Base-by-base conservation (phyloP, 2,113 vertebrate species). In the Spilogale gracilis region DNA sequence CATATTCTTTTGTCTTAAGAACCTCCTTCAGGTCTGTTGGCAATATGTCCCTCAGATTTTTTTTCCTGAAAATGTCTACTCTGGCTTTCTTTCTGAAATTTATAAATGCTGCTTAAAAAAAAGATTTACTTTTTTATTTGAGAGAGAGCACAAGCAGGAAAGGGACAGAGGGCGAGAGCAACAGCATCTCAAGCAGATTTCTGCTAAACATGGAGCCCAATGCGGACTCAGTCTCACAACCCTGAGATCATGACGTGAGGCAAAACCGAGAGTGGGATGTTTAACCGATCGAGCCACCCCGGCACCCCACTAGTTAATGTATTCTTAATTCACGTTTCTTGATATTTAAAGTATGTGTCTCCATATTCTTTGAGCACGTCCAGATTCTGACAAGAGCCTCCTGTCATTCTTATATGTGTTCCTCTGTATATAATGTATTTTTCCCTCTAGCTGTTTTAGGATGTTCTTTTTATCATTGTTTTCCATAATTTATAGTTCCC, bases 201-300 rank as follows among this genome's bases (percentile, higher is more conserved):
- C 16, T 18, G 32, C 65, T n/a, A 5, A n/a, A 32, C 32, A 9
- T n/a, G 65, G 32, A 17, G 32, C 65, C 16, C 7, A 17, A n/a
- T 0, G 16, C 3, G 32, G 65, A 32, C 3, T n/a, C 16, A 0
- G n/a, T n/a, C 16, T 69, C 32, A 69, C 0, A 1, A 69, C 32
- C 61, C 32, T 18, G 65, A 67, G 65, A 69, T 69, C 65, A 69
- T 69, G 32, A 69, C 6, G 6, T 69, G 32, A 69, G 32, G 8
- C 65, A n/a, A n/a, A 69, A 69, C 65, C 65, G 32, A 69, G 14
- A 9, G 32, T n/a, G 0, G 6, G 30, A 69, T 3, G 32, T 16
- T n/a, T 69, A 69, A 69, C 32, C 0, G 17, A n/a, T 17, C 9
- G 67, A 69, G 67, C 67, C 32, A 69, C 32, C 67, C 67, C n/a